Conservation (phyloP, 2,797 vertebrate species). For the Ctenosaura bakeri region DNA sequence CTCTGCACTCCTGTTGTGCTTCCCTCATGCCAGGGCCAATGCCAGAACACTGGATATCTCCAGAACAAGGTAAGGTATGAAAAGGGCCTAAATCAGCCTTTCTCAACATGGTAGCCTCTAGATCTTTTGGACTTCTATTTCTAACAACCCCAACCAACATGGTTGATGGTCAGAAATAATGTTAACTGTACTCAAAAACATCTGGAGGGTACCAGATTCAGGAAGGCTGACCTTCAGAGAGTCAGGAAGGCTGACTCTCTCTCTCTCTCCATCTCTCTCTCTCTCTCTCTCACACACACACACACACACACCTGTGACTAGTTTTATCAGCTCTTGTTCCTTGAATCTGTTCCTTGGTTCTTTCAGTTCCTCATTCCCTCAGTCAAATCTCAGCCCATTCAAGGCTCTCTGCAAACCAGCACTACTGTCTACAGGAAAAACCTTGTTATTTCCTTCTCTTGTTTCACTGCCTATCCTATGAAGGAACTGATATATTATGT, state of each 20-base stretch:
- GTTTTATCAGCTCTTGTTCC: neutral
- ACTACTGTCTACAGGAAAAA: neutral
- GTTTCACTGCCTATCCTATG: neutral
- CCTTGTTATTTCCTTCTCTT: neutral
- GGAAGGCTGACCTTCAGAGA: neutral
- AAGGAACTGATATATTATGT: neutral
- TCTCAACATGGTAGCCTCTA: neutral
- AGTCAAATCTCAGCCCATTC: neutral
- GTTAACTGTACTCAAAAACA: neutral
- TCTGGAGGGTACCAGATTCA: neutral
- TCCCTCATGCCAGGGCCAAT: no score
- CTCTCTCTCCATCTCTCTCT: no score
- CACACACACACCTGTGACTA: neutral
- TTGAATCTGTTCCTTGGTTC: neutral
- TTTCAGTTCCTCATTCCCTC: neutral
- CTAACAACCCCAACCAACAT: neutral
- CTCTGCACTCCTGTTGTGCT: no score
- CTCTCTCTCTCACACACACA: no score
- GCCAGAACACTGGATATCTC: no score
- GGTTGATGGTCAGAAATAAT: neutral
- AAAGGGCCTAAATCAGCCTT: neutral
- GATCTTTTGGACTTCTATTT: neutral
- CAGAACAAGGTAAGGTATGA: no score
- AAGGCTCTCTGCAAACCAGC: neutral
- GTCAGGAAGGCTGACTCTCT: no score